phyloP scores from a whole-genome alignment of 2,888 invertebrate genomes.

The Hemistola chrysoprasaria region DNA sequence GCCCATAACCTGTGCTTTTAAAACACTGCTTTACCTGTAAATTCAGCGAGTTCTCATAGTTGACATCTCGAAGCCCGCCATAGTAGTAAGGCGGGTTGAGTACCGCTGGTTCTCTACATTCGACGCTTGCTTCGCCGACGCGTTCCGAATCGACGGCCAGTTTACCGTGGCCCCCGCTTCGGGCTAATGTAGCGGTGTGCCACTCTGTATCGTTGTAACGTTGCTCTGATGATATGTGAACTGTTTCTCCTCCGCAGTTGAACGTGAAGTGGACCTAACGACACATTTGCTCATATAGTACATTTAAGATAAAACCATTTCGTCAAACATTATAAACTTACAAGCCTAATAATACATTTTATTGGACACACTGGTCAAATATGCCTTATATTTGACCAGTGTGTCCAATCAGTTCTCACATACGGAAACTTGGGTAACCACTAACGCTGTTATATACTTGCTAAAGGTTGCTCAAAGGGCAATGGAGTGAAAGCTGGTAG shows the following conservation, averaged over 20 bases:
- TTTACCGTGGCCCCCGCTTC: conserved; percentile 84
- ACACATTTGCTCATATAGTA: neutral
- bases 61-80: conserved; percentile 86
- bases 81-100: conserved; percentile 88
- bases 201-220: conserved; percentile 88
- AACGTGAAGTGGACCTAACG: conserved; percentile 85
- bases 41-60: conserved; percentile 52
- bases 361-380: too few relatives aligned
- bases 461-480: too few relatives aligned
- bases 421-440: too few relatives aligned
- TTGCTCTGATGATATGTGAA: conserved; percentile 79
- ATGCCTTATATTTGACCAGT: too few relatives aligned
- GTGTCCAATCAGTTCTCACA: too few relatives aligned
- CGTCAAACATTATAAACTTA: too few relatives aligned
- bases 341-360: too few relatives aligned
- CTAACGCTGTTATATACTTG: too few relatives aligned
- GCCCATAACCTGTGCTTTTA: too few relatives aligned
- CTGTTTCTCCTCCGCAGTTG: conserved; percentile 86
- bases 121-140: conserved; percentile 76
- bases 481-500: too few relatives aligned
- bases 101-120: conserved; percentile 71
- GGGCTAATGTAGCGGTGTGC: conserved; percentile 88
- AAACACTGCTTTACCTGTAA: conserved; percentile 50
- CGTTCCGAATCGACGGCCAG: conserved; percentile 85
- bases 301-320: too few relatives aligned